Evolutionary conservation across 2,888 invertebrate genomes (phyloP).

Genomic region (Eristalis tenax): DNA sequence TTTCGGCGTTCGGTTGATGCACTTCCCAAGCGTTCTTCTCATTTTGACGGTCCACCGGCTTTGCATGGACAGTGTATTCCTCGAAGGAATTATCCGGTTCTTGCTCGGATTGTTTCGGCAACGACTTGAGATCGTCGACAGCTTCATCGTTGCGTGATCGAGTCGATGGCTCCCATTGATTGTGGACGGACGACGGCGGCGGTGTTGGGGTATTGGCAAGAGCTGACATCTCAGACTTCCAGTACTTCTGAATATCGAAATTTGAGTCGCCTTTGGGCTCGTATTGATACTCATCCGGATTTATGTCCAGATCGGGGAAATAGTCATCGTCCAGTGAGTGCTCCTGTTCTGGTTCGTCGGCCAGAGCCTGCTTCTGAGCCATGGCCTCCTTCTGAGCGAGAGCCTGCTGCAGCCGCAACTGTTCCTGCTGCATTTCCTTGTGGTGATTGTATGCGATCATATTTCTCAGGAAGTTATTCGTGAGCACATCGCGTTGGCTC

Average conservation of each 20-base stretch:
- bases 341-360: slow-evolving; percentile 18
- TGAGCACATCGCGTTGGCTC: slow-evolving; percentile 81
- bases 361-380: slow-evolving; percentile 81
- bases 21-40: slow-evolving; percentile 35
- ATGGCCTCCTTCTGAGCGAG: slow-evolving; percentile 81
- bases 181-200: slow-evolving; percentile 12
- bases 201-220: slow-evolving; percentile 14
- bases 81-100: slow-evolving; percentile 27
- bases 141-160: slow-evolving; percentile 84
- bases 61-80: slow-evolving; percentile 16
- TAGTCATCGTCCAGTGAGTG: slow-evolving; percentile 36
- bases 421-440: slow-evolving; percentile 78
- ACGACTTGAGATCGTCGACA: slow-evolving; percentile 85
- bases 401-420: slow-evolving; percentile 72
- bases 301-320: slow-evolving; percentile 50
- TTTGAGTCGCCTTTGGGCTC: slow-evolving; percentile 66
- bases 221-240: slow-evolving; percentile 46
- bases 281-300: slow-evolving; percentile 72
- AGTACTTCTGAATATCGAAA: slow-evolving; percentile 66
- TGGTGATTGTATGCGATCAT: slow-evolving; percentile 84
- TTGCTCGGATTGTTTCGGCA: slow-evolving; percentile 81
- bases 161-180: slow-evolving; percentile 68
- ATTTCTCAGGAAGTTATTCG: slow-evolving; percentile 83
- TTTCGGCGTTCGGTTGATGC: slow-evolving; percentile 13
- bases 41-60: neutral